Evolutionary conservation across 2,113 vertebrate genomes (phyloP), one percentile per base, ranked within the genome.

Genomic region (Odobenus rosmarus): DNA sequence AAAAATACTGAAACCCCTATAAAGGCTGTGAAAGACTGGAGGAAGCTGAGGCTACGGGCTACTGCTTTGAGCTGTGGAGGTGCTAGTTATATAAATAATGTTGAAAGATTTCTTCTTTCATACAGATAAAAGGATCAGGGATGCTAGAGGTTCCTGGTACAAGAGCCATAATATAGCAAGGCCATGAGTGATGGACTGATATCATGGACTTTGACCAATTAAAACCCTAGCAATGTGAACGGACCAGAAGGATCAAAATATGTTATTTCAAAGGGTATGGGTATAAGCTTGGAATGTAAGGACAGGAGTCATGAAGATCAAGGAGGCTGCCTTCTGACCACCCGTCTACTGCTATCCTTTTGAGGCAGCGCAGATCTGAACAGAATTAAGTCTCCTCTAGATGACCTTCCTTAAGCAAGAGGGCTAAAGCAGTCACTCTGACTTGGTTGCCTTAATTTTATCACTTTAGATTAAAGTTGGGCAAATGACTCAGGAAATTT

Each of bases 51-150:
- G 51, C 57, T 84, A 21, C 95, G 84, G 64, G 71, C 69, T 90
- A 76, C 53, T 95, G 90, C 97, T 97, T 94, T 97, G 96, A 97
- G 36, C 24, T 72, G 33, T 69, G 36, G 46, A 90, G 88, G 13
- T 71, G 1, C 21, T 42, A 85, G 88, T 82, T 97, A 90, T 92
- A 97, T 96, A 97, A 97, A 97, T 97, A 98, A 74, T 57, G 59
- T 91, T 96, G 92, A 97, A 97, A 98, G 85, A 74, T 31, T 72
- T 97, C 92, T 94, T n/a, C 71, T 95, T 97, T 97, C 91, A 77
- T 42, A 95, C 89, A 94, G 97, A 95, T 97, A 82, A 97, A 97
- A 97, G 74, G 64, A 94, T 92, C 57, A 49, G 18, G 94, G 91
- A 90, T 83, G 16, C 64, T 67, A 72, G 81, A 95, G n/a, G 26